phyloP scores from a whole-genome alignment of 2,113 vertebrate genomes.

The Seriola rivoliana region DNA sequence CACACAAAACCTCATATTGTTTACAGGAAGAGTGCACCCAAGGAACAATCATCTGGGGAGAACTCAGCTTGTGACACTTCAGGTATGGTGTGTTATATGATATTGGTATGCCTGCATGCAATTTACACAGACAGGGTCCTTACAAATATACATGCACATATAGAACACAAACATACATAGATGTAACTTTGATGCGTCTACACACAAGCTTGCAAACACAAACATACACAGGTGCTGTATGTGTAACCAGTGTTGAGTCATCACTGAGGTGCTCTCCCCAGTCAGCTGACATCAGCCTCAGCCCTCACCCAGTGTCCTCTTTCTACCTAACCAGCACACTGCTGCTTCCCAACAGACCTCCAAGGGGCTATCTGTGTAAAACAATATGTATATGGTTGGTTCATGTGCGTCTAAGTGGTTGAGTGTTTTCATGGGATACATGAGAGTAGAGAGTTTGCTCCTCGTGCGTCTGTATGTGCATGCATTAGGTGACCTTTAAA shows the following conservation, averaged over 20 bases:
- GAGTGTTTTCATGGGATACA: conserved; percentile 6
- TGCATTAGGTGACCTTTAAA: conserved; percentile 41
- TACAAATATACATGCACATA: not conserved
- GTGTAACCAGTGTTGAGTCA: not conserved
- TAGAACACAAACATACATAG: not conserved
- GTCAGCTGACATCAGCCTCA: conserved; percentile 45
- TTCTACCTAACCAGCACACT: not conserved
- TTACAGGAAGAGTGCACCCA: conserved; percentile 87
- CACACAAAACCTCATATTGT: conserved; percentile 96
- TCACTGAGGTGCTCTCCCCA: conserved; percentile 3
- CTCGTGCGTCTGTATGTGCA: conserved; percentile 25
- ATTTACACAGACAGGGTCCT: not conserved
- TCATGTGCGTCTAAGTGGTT: conserved; percentile 11
- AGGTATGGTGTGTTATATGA: conserved; percentile 84
- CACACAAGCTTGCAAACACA: not conserved
- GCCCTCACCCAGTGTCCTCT: conserved; percentile 20
- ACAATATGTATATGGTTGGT: conserved; percentile 10
- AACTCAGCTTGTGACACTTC: conserved; percentile 88
- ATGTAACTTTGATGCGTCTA: not conserved
- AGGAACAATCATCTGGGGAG: conserved; percentile 77
- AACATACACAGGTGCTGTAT: conserved; percentile 4
- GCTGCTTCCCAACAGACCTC: conserved; percentile 26
- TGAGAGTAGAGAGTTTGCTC: conserved; percentile 6
- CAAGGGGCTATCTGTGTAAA: conserved; percentile 11
- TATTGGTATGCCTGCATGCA: not conserved